These are phyloP conservation scores for Tichodroma muraria DNA, from an alignment of 2,113 vertebrate species.

Conservation along the genomic window DNA sequence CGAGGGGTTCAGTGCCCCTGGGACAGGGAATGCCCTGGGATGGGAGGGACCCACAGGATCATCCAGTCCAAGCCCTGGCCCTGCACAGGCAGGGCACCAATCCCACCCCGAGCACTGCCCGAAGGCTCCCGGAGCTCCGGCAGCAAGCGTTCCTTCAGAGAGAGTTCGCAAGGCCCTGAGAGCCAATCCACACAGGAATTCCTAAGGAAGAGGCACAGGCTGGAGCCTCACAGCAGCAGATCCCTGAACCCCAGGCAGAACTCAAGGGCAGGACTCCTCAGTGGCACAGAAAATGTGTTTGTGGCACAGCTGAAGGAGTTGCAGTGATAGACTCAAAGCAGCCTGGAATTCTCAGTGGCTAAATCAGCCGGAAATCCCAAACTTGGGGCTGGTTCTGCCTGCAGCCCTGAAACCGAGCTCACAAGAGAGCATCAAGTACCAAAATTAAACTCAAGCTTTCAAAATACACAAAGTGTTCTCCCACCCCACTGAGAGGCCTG, in stretches of 20 bases:
- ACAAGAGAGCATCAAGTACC: neutral
- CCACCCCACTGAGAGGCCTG: neutral
- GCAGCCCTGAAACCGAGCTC: neutral
- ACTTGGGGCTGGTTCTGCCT: neutral
- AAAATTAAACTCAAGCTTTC: neutral
- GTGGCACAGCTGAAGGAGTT: neutral
- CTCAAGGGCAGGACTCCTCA: neutral
- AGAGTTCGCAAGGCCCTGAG: accelerated
- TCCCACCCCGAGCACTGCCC: accelerated
- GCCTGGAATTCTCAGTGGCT: neutral
- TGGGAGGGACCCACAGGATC: neutral
- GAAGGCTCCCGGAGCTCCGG: accelerated
- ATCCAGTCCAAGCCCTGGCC: too few relatives aligned
- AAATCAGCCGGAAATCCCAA: neutral
- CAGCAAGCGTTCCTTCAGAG: neutral
- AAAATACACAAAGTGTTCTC: neutral
- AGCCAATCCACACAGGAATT: neutral
- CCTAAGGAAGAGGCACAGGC: accelerated
- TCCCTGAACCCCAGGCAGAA: neutral
- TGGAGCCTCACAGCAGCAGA: neutral
- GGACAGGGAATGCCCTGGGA: neutral
- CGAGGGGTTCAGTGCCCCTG: neutral
- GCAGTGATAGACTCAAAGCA: neutral
- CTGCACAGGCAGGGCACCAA: neutral
- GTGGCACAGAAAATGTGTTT: neutral